Base-by-base conservation (phyloP, 2,113 vertebrate genomes). In the Coturnix japonica region DNA sequence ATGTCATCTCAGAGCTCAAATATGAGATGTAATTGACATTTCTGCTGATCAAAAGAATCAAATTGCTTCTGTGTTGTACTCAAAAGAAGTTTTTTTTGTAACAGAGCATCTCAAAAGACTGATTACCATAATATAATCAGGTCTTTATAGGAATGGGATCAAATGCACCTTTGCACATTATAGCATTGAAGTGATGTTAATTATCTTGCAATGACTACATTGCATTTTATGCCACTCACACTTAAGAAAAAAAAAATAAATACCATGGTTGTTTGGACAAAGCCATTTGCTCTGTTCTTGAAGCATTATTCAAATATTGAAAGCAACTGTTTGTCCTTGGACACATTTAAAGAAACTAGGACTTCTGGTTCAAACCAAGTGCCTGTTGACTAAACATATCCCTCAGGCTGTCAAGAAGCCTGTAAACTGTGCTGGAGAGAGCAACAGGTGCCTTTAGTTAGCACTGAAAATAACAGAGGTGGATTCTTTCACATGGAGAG, bases 41-140 rank as follows among this genome's bases (percentile, higher is more conserved):
- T 94, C 66, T 76, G 70, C 63, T 64, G 81, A 94, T 96, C 89
- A 95, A 96, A 92, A 76, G 44, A 10, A 88, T 41, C 1, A 33
- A 93, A 88, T 95, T 74, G 84, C 84, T 91, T 91, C 85, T 12
- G 46, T 67, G 70, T 53, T 69, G 81, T 88, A 95, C 66, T 89
- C 79, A 43, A 80, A 85, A 83, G 76, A 6, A 73, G 25, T 16
- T 43, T 54, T 84, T 44, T 67, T 78, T 88, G 2, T 33, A 91
- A 92, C 77, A 92, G 61, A 13, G 37, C 67, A 51, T 61, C 88
- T 93, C 88, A 7, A 18, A 91, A 91, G 46, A 43, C 60, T 90
- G 64, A 96, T 93, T 94, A 89, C 63, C 84, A 89, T 91, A 90
- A 95, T 51, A 71, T 59, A 89, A 85, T 72, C 91, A 90, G 76